phyloP scores from a whole-genome alignment of 2,113 vertebrate genomes.

The Pholis gunnellus region DNA sequence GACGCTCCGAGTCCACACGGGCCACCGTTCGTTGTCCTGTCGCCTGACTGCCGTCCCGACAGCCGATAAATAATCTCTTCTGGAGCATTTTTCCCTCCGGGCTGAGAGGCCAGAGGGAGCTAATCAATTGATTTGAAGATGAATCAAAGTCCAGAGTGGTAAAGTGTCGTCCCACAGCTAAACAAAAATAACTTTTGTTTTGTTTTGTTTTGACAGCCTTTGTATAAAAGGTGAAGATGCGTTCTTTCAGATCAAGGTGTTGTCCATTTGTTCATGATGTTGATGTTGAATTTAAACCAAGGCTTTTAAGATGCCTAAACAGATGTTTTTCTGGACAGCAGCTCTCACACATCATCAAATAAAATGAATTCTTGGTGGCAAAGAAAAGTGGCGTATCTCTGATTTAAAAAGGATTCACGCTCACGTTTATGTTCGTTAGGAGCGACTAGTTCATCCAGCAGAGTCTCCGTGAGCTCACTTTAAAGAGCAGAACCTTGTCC shows the following conservation, averaged over 20 bases:
- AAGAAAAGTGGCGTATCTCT: too few species aligned
- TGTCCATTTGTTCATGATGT: too few species aligned
- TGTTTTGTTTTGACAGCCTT: conserved; percentile 1
- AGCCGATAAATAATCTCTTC: conserved; percentile 47
- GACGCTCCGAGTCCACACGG: conserved; percentile 22
- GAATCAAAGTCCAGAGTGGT: conserved; percentile 4
- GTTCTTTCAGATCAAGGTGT: background rate
- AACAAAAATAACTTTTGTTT: background rate
- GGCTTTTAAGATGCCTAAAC: too few species aligned
- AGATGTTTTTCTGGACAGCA: too few species aligned
- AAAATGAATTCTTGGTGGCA: too few species aligned
- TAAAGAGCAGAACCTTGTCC: too few species aligned
- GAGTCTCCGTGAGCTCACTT: too few species aligned
- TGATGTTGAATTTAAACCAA: background rate
- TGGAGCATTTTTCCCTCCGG: conserved; percentile 8
- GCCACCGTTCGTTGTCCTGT: conserved; percentile 30
- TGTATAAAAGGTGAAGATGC: background rate
- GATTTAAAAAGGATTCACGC: too few species aligned
- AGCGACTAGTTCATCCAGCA: too few species aligned
- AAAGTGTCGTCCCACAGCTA: background rate
- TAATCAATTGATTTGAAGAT: conserved; percentile 35
- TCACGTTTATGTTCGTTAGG: too few species aligned
- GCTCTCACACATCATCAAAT: too few species aligned
- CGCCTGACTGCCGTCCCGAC: conserved; percentile 43
- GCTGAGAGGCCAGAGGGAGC: background rate